Evolutionary conservation across 2,797 vertebrate species (phyloP).

Genomic region (Geotrypetes seraphini): DNA sequence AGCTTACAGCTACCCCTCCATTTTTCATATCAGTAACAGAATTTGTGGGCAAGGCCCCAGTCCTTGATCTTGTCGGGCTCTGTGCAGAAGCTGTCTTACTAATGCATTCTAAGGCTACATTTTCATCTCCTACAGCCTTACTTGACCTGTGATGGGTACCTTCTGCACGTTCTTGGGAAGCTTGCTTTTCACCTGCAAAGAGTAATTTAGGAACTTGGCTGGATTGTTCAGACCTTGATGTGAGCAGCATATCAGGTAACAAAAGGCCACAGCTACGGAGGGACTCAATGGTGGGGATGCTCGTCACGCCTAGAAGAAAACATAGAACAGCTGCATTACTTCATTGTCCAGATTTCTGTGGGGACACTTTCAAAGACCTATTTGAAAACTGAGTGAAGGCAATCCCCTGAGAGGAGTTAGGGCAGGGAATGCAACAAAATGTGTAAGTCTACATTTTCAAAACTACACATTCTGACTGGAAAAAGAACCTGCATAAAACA

Average conservation of each 20-base stretch:
- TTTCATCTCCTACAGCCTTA: constrained; percentile 11
- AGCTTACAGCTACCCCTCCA: neutral
- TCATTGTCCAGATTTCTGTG: too few relatives aligned
- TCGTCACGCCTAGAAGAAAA: constrained; percentile 26
- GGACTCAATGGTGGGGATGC: constrained; percentile 18
- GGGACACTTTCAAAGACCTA: too few relatives aligned
- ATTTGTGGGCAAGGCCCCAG: constrained; percentile 16
- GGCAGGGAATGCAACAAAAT: too few relatives aligned
- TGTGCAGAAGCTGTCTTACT: constrained; percentile 18
- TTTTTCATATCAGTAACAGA: constrained; percentile 8
- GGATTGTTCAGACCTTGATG: constrained; percentile 4
- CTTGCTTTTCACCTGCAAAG: constrained; percentile 7
- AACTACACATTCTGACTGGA: too few relatives aligned
- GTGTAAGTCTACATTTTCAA: too few relatives aligned
- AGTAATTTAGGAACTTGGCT: constrained; percentile 18
- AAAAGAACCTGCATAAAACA: too few relatives aligned
- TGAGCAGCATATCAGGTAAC: constrained; percentile 11
- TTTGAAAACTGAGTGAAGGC: too few relatives aligned
- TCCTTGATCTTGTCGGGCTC: constrained; percentile 3
- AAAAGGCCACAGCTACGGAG: constrained; percentile 25
- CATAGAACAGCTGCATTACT: too few relatives aligned
- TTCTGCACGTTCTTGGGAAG: constrained; percentile 9
- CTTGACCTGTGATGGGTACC: constrained; percentile 8
- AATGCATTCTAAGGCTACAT: constrained; percentile 1
- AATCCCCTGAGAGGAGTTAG: too few relatives aligned